phyloP scores from a whole-genome alignment of 2,113 vertebrate genomes.

The Lepus timidus region DNA sequence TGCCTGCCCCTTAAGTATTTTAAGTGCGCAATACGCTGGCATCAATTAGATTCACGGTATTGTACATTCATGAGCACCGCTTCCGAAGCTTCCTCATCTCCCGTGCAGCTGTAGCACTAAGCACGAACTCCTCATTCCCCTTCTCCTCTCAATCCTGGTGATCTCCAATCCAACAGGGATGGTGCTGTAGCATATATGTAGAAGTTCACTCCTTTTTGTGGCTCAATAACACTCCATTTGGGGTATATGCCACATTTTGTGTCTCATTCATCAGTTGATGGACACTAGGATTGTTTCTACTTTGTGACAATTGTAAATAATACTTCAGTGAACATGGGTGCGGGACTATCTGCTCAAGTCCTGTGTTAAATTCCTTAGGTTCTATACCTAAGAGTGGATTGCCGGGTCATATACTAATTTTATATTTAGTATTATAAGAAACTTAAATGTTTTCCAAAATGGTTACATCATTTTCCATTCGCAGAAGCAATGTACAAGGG shows the following conservation, averaged over 20 bases:
- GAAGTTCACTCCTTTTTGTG: neutral
- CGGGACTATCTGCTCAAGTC: neutral
- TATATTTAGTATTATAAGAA: conserved; percentile 9
- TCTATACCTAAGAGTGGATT: neutral
- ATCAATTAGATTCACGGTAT: neutral
- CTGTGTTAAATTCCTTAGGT: neutral
- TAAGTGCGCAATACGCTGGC: neutral
- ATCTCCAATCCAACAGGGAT: neutral
- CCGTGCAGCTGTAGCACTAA: neutral
- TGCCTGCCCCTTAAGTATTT: neutral
- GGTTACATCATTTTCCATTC: neutral
- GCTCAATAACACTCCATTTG: neutral
- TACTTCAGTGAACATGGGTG: neutral
- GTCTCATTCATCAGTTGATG: neutral
- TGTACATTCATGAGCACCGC: neutral
- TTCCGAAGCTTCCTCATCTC: neutral
- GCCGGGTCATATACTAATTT: neutral
- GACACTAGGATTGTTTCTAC: neutral
- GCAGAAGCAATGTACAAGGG: neutral
- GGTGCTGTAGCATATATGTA: neutral
- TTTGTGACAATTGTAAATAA: neutral
- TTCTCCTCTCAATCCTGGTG: neutral
- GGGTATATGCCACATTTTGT: neutral
- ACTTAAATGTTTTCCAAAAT: neutral
- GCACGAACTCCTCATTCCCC: neutral